phyloP scores from a whole-genome alignment of 2,113 vertebrate genomes.

The Lophura nycthemera region DNA sequence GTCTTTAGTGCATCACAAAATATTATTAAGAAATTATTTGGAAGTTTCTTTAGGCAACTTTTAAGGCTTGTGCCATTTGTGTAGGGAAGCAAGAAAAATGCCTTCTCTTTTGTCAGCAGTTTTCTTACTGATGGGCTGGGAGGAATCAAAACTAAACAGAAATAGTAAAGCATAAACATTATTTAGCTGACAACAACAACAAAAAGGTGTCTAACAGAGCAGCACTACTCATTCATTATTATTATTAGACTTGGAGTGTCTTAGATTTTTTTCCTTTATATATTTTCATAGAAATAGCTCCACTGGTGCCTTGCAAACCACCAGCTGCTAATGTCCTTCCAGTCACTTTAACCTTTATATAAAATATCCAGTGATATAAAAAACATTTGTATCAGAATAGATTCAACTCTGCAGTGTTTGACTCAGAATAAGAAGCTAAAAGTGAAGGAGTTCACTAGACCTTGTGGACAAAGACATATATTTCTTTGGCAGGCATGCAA shows the following conservation, averaged over 20 bases:
- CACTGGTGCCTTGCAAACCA: neutral
- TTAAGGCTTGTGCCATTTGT: neutral
- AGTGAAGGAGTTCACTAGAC: neutral
- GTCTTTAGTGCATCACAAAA: neutral
- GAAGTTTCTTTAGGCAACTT: neutral
- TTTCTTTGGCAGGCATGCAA: neutral
- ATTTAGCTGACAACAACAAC: neutral
- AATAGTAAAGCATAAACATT: neutral
- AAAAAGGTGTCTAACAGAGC: neutral
- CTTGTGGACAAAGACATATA: neutral
- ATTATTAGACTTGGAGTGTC: neutral
- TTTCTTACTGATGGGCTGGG: neutral
- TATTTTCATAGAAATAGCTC: constrained; percentile 27
- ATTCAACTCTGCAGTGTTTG: neutral
- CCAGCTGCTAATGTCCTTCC: neutral
- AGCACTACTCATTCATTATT: constrained; percentile 6
- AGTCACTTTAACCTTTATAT: neutral
- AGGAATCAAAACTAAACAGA: constrained; percentile 17
- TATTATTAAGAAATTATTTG: neutral
- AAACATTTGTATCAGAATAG: neutral
- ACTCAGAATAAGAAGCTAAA: neutral
- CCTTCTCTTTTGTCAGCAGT: constrained; percentile 13
- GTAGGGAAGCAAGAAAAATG: neutral
- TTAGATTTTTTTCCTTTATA: neutral
- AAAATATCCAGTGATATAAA: neutral